Conservation (phyloP, 2,888 invertebrate species). For the Trisateles emortualis region DNA sequence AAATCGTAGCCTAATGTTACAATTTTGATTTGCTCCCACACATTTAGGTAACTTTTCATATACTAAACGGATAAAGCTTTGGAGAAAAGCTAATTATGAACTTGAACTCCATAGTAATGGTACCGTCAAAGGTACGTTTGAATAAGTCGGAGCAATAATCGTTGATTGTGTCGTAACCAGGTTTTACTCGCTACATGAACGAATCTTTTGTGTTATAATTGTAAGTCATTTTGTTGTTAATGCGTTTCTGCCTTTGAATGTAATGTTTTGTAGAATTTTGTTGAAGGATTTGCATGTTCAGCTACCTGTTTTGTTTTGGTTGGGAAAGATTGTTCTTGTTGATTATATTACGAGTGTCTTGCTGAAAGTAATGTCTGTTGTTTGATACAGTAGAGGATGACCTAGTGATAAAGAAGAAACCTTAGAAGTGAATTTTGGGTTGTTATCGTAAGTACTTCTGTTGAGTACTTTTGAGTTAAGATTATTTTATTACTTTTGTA, state of each 20-base stretch:
- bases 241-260: constrained; percentile 17
- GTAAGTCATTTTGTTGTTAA: constrained; percentile 36
- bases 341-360: not conserved
- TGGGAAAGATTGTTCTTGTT: not conserved
- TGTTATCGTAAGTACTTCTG: too few relatives aligned
- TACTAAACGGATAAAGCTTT: too few relatives aligned
- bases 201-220: constrained; percentile 48
- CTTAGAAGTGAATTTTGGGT: too few relatives aligned
- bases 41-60: too few relatives aligned
- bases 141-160: constrained; percentile 50
- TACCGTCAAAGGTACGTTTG: constrained; percentile 37
- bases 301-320: constrained; percentile 2
- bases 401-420: too few relatives aligned
- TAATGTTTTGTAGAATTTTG: constrained; percentile 17
- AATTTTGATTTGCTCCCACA: too few relatives aligned
- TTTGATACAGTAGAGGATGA: too few relatives aligned
- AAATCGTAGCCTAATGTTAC: too few relatives aligned
- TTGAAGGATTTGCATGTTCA: constrained; percentile 4
- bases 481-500: too few relatives aligned
- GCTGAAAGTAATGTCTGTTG: not conserved
- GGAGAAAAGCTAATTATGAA: too few relatives aligned
- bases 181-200: constrained; percentile 37
- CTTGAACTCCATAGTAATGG: constrained; percentile 31
- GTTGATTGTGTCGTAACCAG: constrained; percentile 47
- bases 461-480: too few relatives aligned